Base-by-base conservation (phyloP, 1,140 invertebrate species). In the Drosophila pseudoananassae region DNA sequence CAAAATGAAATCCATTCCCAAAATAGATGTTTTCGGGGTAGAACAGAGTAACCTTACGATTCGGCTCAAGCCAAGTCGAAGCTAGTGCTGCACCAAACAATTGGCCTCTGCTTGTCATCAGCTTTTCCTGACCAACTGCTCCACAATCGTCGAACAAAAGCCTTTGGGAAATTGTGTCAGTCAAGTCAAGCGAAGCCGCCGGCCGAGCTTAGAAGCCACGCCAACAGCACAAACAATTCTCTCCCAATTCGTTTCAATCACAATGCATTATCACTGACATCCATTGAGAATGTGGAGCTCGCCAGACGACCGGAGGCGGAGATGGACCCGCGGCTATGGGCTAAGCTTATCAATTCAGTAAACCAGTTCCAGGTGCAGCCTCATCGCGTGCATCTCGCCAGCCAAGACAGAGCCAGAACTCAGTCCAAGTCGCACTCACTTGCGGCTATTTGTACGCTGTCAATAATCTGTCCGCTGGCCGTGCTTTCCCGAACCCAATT, bases 281-380 rank as follows among this genome's bases (percentile, higher is more conserved):
- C 50, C 77, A 81, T 81, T 77, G 74, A 76, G 69, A 82, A 85
- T 87, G 70, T 85, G 72, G 76, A 85, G 54, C 80, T 78, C 25
- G 31, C 45, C 40, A 43, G 47, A 40, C 40, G 31, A 40, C 29
- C 43, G 17, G 51, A 38, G 25, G 5, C n/a, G 10, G 7, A 4
- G 36, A 23, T 33, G 36, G 12, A 25, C 70, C 69, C 31, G 43
- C n/a, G 53, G 71, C 54, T 70, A 52, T 76, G 50, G 65, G 51
- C 63, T 64, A 70, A 38, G 78, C 69, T 88, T 85, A 85, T 85
- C 83, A 87, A 82, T 68, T 88, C 78, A 87, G 78, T 68, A 88
- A 87, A 87, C 82, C 82, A 78, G 82, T 87, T 87, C 52, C 33
- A 31, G 12, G 20, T 20, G 8, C 17, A 61, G 47, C 52, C 63